Evolutionary conservation across 2,113 vertebrate genomes (phyloP), one percentile per base, ranked within the genome.

Genomic region (Sinocyclocheilus grahami): DNA sequence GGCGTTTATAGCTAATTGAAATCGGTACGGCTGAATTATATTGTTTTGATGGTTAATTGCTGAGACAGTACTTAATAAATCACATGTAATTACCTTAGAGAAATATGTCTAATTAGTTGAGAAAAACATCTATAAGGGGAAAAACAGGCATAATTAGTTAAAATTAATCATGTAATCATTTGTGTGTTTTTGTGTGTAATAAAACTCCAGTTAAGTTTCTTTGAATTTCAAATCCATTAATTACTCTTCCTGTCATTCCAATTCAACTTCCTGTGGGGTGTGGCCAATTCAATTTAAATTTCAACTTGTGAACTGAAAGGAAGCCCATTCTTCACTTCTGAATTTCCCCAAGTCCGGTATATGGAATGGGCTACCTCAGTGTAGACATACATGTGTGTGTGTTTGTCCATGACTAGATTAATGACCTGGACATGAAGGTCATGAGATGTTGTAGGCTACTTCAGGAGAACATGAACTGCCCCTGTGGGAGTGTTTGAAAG

Each of bases 401-500:
- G 69, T 63, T 77, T 84, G 71, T 58, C 71, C 24, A 33, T 33
- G 58, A 39, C 42, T 46, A 75, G 33, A 85, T 48, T 60, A 46
- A 60, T 85, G 83, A 63, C 30, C 9, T 71, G 30, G 33, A 74
- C 69, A 74, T 74, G 51, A 74, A 84, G 82, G 62, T 82, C 79
- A 65, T 67, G 60, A 63, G 60, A 63, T 71, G 62, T 69, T 82
- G 3, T 53, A 33, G 30, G 30, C 30, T 33, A 74, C 22, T 39
- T 30, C 53, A 74, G 51, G 82, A 74, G 69, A 58, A 84, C 67
- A 16, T 74, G 69, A 72, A 84, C 27, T 84, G 48, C 5, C n/a
- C 82, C 67, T 24, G 33, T 42, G 82, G 82, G 82, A 84, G 11
- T n/a, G 51, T 84, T 84, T 58, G 82, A 39, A 74, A 72, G 82